phyloP scores from a whole-genome alignment of 2,113 vertebrate genomes.

The Phyllopteryx taeniolatus region DNA sequence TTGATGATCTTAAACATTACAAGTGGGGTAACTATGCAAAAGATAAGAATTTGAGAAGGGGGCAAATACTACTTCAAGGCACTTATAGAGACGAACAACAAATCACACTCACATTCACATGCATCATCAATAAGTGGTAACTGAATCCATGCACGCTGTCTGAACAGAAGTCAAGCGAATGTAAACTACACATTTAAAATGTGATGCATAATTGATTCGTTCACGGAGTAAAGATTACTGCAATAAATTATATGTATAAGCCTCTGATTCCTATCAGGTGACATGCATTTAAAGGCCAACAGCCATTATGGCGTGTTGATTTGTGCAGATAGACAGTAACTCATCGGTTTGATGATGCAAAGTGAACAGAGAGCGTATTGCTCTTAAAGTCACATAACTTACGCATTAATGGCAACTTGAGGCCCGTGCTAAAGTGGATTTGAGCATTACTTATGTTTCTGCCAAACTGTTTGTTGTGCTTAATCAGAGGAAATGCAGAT shows the following conservation, averaged over 20 bases:
- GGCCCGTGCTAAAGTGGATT: slow-evolving; percentile 61
- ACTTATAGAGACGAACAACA: too few species aligned
- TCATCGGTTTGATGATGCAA: slow-evolving; percentile 33
- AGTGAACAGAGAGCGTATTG: slow-evolving; percentile 55
- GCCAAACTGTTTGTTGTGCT: slow-evolving; percentile 33
- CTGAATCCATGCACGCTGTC: too few species aligned
- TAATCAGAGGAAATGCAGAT: slow-evolving; percentile 68
- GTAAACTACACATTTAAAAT: too few species aligned
- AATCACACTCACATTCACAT: too few species aligned
- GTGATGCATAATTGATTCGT: not conserved
- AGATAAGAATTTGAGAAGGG: too few species aligned
- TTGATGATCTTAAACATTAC: too few species aligned
- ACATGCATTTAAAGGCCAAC: not conserved
- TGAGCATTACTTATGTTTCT: slow-evolving; percentile 54
- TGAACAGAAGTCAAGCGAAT: too few species aligned
- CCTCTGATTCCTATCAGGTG: too few species aligned
- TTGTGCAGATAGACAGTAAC: slow-evolving; percentile 30
- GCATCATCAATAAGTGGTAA: too few species aligned
- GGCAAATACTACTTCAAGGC: too few species aligned
- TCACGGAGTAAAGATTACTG: too few species aligned
- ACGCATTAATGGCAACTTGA: slow-evolving; percentile 66
- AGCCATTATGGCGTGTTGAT: not conserved
- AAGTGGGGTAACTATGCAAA: too few species aligned
- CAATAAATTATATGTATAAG: not conserved
- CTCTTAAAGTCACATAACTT: slow-evolving; percentile 59